Evolutionary conservation across 2,113 vertebrate species (phyloP).

Genomic region (Clinocottus analis): DNA sequence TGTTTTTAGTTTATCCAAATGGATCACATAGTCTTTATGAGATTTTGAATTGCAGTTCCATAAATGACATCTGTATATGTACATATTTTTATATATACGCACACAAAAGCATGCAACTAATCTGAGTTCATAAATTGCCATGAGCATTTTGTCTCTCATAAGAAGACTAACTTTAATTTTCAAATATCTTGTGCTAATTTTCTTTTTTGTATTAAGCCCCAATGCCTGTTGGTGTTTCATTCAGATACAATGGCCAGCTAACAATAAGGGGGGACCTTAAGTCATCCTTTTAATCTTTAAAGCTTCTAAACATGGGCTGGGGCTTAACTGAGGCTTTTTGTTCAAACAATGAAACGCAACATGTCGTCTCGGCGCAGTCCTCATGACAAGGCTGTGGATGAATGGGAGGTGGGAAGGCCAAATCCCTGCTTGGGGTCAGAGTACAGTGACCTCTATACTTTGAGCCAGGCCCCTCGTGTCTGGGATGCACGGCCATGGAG

Average conservation of each 20-base stretch:
- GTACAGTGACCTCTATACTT: conserved; percentile 40
- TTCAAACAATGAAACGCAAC: conserved; percentile 32
- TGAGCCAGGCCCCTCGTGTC: conserved; percentile 40
- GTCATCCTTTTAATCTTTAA: background rate
- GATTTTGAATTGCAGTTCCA: background rate
- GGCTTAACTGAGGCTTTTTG: conserved; percentile 50
- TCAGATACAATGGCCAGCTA: background rate
- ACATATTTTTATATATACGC: no score
- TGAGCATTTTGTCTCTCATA: background rate
- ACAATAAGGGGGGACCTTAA: background rate
- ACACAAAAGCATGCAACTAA: no score
- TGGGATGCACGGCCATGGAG: conserved; percentile 30
- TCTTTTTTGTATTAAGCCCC: background rate
- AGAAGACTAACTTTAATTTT: background rate
- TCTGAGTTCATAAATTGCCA: background rate
- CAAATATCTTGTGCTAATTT: background rate
- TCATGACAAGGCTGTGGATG: conserved; percentile 39
- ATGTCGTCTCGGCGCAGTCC: conserved; percentile 14
- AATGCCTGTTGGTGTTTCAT: background rate
- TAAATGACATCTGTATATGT: no score
- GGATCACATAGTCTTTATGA: no score
- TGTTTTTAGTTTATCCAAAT: background rate
- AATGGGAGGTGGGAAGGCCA: conserved; percentile 26
- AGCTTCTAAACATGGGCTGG: background rate
- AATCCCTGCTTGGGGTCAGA: conserved; percentile 61